Evolutionary conservation across 1,140 invertebrate genomes (phyloP).

Genomic region (Gryllus bimaculatus): DNA sequence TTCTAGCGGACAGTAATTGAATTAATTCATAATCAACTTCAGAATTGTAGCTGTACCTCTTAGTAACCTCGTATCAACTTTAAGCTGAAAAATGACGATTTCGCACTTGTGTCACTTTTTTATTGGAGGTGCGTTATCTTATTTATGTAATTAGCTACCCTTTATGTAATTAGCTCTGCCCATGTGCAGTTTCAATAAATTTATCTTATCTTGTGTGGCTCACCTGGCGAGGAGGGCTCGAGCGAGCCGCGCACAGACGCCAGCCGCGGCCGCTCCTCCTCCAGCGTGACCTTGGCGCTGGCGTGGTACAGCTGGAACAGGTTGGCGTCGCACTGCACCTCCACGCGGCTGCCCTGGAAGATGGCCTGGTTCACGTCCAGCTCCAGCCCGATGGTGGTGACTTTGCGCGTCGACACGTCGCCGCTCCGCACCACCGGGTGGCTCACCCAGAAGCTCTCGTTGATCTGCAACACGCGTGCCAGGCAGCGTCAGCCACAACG

Average conservation of each 20-base stretch:
- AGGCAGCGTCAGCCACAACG: no score
- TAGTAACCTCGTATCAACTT: no score
- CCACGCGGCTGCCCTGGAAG: slow-evolving; percentile 48
- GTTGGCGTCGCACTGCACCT: slow-evolving; percentile 50
- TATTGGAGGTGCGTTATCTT: no score
- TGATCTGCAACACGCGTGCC: slow-evolving; percentile 17
- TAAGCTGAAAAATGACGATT: no score
- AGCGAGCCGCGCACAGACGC: slow-evolving; percentile 55
- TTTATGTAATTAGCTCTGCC: no score
- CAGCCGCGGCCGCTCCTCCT: slow-evolving; percentile 53
- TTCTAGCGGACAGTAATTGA: no score
- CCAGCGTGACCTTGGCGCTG: slow-evolving; percentile 41
- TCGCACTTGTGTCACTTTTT: no score
- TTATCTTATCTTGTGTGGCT: neutral
- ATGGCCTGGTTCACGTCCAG: slow-evolving; percentile 46
- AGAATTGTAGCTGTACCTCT: no score
- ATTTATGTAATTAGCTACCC: no score
- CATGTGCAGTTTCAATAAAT: no score
- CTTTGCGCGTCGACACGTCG: slow-evolving; percentile 1
- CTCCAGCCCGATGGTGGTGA: slow-evolving; percentile 31
- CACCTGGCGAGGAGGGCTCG: slow-evolving; percentile 37
- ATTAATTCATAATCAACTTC: no score
- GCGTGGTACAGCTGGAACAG: slow-evolving; percentile 49
- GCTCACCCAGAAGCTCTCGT: slow-evolving; percentile 18
- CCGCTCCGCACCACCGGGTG: slow-evolving; percentile 13